phyloP scores from a whole-genome alignment of 2,113 vertebrate species.

The Pycnonotus jocosus region DNA sequence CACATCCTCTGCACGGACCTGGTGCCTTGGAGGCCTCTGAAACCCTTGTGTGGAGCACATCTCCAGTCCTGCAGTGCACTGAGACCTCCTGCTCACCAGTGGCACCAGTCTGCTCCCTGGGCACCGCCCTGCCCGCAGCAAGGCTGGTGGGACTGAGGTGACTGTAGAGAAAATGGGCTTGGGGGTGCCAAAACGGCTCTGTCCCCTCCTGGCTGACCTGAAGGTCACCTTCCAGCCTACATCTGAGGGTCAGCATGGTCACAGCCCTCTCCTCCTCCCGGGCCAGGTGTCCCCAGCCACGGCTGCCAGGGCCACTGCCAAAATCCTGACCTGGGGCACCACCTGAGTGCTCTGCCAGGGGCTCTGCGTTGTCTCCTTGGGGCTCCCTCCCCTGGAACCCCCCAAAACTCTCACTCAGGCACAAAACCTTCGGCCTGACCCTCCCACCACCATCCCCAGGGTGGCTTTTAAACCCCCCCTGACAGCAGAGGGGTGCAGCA shows the following conservation, averaged over 20 bases:
- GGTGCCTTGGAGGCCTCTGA: not conserved
- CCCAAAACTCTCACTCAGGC: not conserved
- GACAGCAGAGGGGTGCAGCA: not conserved
- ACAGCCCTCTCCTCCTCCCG: fast-evolving
- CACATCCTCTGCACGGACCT: not conserved
- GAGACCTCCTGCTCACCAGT: not conserved
- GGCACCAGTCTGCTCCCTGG: not conserved
- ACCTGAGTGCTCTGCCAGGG: fast-evolving
- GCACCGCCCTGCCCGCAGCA: not conserved
- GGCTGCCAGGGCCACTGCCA: not conserved
- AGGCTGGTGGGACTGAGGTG: not conserved
- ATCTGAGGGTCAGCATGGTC: not conserved
- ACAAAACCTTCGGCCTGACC: not conserved
- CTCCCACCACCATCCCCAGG: not conserved
- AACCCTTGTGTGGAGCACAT: not conserved
- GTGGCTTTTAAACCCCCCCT: not conserved
- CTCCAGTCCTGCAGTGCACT: not conserved
- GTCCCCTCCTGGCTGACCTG: not conserved
- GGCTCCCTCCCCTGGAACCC: not conserved
- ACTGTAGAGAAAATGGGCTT: not conserved
- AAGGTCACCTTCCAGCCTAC: not conserved
- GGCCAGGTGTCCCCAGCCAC: fast-evolving
- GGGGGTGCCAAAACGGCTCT: not conserved
- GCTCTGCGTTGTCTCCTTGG: fast-evolving
- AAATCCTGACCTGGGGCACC: not conserved